Evolutionary conservation across 2,113 vertebrate genomes (phyloP).

Genomic region (Albula glossodonta): DNA sequence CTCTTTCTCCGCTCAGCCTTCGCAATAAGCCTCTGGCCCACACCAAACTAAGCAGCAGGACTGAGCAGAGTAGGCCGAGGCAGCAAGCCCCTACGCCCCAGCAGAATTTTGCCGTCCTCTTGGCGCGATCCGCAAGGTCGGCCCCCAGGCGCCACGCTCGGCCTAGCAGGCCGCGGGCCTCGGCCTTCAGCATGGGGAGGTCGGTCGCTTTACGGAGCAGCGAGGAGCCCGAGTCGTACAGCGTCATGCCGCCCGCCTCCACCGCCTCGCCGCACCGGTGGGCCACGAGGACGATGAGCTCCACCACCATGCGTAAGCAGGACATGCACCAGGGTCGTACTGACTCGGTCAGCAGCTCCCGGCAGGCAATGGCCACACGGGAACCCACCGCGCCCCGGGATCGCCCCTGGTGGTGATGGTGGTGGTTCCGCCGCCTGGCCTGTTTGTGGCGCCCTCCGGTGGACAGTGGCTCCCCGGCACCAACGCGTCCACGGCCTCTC

Average conservation of each 20-base stretch:
- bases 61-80: slow-evolving; percentile 66
- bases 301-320: slow-evolving; percentile 79
- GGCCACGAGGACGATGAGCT: slow-evolving; percentile 78
- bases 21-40: slow-evolving; percentile 49
- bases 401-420: slow-evolving; percentile 66
- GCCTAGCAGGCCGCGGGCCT: slow-evolving; percentile 59
- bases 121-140: slow-evolving; percentile 54
- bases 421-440: slow-evolving; percentile 74
- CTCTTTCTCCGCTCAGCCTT: slow-evolving; percentile 54
- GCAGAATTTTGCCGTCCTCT: slow-evolving; percentile 44
- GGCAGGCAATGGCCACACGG: slow-evolving; percentile 59
- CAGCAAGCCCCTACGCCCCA: slow-evolving; percentile 65
- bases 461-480: background rate
- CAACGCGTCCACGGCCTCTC: slow-evolving; percentile 35
- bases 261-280: slow-evolving; percentile 74
- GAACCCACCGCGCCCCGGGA: slow-evolving; percentile 57
- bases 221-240: slow-evolving; percentile 71
- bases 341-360: slow-evolving; percentile 71
- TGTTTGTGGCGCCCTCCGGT: slow-evolving; percentile 62
- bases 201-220: slow-evolving; percentile 69
- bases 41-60: slow-evolving; percentile 65
- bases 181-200: slow-evolving; percentile 63
- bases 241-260: slow-evolving; percentile 70
- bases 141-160: slow-evolving; percentile 51
- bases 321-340: slow-evolving; percentile 78